Evolutionary conservation across 2,888 invertebrate genomes (phyloP), one percentile per base, ranked within the genome.

Genomic region (Erebia ligea): DNA sequence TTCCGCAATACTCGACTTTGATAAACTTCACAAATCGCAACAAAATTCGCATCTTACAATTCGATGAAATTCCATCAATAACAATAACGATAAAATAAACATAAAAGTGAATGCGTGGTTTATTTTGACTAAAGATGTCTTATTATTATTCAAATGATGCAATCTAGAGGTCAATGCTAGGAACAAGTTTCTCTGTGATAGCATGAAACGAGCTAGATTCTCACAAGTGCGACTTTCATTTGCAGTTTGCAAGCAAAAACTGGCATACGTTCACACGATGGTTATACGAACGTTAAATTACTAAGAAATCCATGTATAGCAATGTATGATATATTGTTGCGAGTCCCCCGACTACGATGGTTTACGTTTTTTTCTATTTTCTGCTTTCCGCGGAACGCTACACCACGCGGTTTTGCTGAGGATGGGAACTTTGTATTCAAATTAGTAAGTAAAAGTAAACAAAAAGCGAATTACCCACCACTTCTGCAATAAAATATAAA

Each of bases 161-260:
- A 76, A 73, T 73, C 73, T 70, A 70, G 79, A 82, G 81, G 91
- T 91, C 90, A 92, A 88, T 90, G 89, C 84, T 86, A 87, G 79
- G 78, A 84, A 85, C 84, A 81, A 85, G 88, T 91, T 90, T 91
- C 87, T 86, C 86, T 78, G 80, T 75, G 70, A 76, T 82, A 80
- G 81, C 82, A 84, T 82, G 82, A 81, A 84, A 75, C 81, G 72
- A 81, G 85, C 84, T 81, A 82, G 80, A 84, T 91, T 92, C 92
- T 87, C 92, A 92, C 90, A 89, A 86, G 82, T 86, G 86, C 86
- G 87, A 92, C 93, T 92, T 93, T 93, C 93, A 91, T 93, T 92
- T 89, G 85, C 85, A 85, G 78, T 84, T 82, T 85, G 84, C 84
- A 82, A 86, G 84, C 86, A 91, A 92, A 91, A 92, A 90, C 83